Base-by-base conservation (phyloP, 2,797 vertebrate genomes). In the Glossophaga mutica region DNA sequence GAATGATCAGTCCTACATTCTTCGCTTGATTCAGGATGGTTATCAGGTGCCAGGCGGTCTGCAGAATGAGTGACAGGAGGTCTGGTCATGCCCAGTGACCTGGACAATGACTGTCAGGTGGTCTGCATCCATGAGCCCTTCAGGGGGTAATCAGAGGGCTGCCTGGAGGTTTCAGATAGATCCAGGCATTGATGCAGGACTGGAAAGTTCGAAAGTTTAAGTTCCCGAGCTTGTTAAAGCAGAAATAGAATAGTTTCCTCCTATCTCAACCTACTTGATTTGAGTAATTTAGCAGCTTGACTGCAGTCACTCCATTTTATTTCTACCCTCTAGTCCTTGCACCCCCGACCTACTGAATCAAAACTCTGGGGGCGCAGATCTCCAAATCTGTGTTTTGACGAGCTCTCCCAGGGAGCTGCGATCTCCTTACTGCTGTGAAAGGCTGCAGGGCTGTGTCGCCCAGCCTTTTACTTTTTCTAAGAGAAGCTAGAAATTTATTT, bases 401-500 rank as follows among this genome's bases (percentile, higher is more conserved):
- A 67, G 37, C 10, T 19, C 14, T 81, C 50, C 26, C 18, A 5
- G 34, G n/a, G 71, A 42, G 9, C 19, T 29, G 77, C 88, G 70
- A n/a, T 21, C 16, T 18, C 19, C 24, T 7, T 5, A 11, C 26
- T 67, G 68, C 42, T n/a, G 22, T 7, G 1, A 11, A 34, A 26
- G 65, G 42, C 18, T n/a, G 44, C 1, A 48, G 29, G 29, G 15
- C 44, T 26, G 10, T 22, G 48, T 44, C 52, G 21, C 34, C 57
- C 29, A 39, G 73, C 9, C 29, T 70, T 46, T 39, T 46, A 19
- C n/a, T 90, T 83, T 81, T 93, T 67, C 84, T 4, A 84, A 71
- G 39, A 87, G 87, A 94, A 94, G 11, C 37, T 42, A 79, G 34
- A 93, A 65, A n/a, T 55, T 89, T 71, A 84, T 62, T 90, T 90